Conservation (phyloP, 2,113 vertebrate genomes). For the Cryptotis parvus region DNA sequence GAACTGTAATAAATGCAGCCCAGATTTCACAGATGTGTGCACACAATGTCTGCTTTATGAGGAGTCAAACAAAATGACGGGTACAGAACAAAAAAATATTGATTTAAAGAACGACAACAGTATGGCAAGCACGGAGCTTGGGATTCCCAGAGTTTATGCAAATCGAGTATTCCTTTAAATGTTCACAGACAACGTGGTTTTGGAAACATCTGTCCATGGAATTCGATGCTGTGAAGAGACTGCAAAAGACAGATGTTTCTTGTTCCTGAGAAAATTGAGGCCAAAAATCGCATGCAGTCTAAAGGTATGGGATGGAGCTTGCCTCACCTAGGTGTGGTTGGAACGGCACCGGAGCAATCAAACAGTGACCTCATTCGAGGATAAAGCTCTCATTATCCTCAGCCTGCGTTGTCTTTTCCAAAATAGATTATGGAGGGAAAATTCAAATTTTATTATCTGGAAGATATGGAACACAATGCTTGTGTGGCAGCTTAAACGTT, state of each 20-base stretch:
- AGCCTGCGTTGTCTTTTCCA: neutral
- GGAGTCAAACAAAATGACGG: conserved; percentile 88
- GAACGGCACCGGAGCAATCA: conserved; percentile 37
- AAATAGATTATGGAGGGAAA: neutral
- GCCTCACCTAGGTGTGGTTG: conserved; percentile 61
- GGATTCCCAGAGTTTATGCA: conserved; percentile 89
- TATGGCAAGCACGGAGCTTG: conserved; percentile 84
- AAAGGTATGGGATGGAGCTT: conserved; percentile 54
- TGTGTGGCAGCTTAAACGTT: neutral
- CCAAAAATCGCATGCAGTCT: conserved; percentile 8
- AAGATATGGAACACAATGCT: neutral
- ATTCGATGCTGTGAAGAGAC: conserved; percentile 84
- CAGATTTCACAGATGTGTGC: conserved; percentile 90
- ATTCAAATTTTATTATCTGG: neutral
- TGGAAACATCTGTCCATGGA: conserved; percentile 88
- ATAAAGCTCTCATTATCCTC: conserved; percentile 37
- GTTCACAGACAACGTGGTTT: conserved; percentile 86
- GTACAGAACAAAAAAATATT: conserved; percentile 88
- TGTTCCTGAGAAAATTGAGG: conserved; percentile 73
- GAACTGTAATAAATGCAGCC: conserved; percentile 88
- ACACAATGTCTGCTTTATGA: conserved; percentile 90
- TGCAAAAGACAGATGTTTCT: conserved; percentile 89
- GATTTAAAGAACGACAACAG: conserved; percentile 87
- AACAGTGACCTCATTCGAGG: conserved; percentile 44
- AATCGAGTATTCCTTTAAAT: conserved; percentile 87